These are phyloP conservation scores for Salmo trutta DNA, from an alignment of 2,797 vertebrate species.

Conservation along the genomic window DNA sequence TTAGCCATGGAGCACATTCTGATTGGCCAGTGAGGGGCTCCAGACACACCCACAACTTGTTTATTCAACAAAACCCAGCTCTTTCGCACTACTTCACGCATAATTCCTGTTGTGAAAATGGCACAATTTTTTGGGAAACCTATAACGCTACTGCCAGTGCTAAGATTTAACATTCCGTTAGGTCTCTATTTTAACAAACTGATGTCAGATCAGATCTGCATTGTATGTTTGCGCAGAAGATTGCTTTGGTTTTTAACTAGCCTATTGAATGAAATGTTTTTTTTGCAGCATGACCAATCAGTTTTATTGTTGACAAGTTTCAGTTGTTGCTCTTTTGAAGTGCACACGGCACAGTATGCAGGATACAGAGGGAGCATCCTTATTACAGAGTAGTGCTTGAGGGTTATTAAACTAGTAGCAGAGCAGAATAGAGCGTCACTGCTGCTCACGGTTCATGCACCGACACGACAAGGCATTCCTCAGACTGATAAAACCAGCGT, in stretches of 20 bases:
- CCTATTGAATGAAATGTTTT: background rate
- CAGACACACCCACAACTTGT: too few species aligned
- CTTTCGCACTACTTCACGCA: too few species aligned
- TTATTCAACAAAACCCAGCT: too few species aligned
- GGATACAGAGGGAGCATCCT: background rate
- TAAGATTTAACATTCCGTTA: too few species aligned
- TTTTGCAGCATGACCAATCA: background rate
- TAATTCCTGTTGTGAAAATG: too few species aligned
- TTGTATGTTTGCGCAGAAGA: background rate
- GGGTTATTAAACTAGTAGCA: background rate
- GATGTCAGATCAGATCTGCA: background rate
- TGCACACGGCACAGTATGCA: background rate
- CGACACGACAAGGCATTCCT: slow-evolving; percentile 66
- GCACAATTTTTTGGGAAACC: too few species aligned
- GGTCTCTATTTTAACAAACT: too few species aligned
- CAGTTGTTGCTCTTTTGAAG: background rate
- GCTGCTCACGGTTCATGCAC: slow-evolving; percentile 53
- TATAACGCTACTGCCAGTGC: too few species aligned
- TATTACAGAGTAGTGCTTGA: background rate
- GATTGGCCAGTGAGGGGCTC: too few species aligned
- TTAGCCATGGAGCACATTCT: too few species aligned
- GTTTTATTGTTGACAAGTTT: too few species aligned
- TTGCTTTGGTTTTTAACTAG: background rate
- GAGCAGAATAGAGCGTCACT: slow-evolving; percentile 30
- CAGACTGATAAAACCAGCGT: slow-evolving; percentile 40